Conservation (phyloP, 2,797 vertebrate genomes). For the Pogonophryne albipinna region DNA sequence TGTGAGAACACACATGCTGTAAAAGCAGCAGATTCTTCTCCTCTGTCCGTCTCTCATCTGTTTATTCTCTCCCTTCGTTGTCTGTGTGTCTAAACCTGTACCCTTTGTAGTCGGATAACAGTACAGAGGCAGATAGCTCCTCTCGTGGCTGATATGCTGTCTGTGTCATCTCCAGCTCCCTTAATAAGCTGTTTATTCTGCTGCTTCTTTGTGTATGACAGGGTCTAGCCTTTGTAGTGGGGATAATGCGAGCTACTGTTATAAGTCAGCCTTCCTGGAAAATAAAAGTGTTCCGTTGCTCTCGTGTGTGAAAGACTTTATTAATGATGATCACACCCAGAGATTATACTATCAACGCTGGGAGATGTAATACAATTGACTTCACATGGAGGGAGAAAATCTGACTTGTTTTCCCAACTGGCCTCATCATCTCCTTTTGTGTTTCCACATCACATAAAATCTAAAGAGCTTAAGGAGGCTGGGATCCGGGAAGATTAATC, state of each 20-base stretch:
- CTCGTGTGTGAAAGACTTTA: conserved; percentile 31
- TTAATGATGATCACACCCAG: conserved; percentile 42
- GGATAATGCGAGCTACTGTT: conserved; percentile 36
- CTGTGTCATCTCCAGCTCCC: conserved; percentile 37
- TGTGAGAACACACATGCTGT: conserved; percentile 3
- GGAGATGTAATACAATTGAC: conserved; percentile 16
- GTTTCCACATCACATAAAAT: neutral
- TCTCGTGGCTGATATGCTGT: conserved; percentile 24
- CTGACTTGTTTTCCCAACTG: conserved; percentile 28
- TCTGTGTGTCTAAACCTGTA: conserved; percentile 35
- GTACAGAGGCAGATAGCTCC: conserved; percentile 40
- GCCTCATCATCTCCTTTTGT: conserved; percentile 3
- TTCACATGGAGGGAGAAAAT: conserved; percentile 7
- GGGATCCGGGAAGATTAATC: neutral
- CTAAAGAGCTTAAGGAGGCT: neutral
- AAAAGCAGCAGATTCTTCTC: conserved; percentile 3
- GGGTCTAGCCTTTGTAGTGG: conserved; percentile 61
- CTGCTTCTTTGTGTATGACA: conserved; percentile 39
- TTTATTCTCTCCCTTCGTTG: conserved; percentile 23
- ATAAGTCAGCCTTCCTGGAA: conserved; percentile 5
- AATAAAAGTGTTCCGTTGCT: conserved; percentile 40
- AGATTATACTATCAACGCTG: conserved; percentile 27
- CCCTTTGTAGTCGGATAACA: conserved; percentile 54
- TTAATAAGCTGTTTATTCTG: conserved; percentile 62
- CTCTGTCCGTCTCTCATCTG: conserved; percentile 23